Base-by-base conservation (phyloP, 2,888 invertebrate genomes). In the Megastigmus dorsalis region DNA sequence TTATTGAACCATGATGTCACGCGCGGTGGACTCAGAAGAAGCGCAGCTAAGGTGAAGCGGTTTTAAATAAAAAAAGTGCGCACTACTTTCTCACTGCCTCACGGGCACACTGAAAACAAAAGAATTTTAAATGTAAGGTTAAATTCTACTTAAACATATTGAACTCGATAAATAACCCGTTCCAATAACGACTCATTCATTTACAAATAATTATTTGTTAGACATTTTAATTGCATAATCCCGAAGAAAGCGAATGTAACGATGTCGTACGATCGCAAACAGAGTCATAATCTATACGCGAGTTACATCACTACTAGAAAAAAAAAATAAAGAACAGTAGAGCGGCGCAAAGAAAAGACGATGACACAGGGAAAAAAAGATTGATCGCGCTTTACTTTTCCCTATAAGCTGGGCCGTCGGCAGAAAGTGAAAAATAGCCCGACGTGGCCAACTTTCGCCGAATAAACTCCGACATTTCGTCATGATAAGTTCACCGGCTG, bases 81-180 rank as follows among this genome's bases (percentile, higher is more conserved):
- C n/a, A n/a, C 33, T 26, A n/a, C 20, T 20, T 59, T 54, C 62
- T 33, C 10, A 38, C 60, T 33, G n/a, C 18, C 15, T 63, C 28
- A 43, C 3, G 28, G 18, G 2, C 20, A 13, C 41, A 20, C 33
- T 45, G n/a, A 52, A 43, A 59, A 75, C 75, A 70, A 75, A 75
- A 75, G 75, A 75, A 75, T 75, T 60, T 60, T 33, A 70, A n/a
- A 75, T 70, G 26, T n/a, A 50, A 70, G 59, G 65, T 75, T 65
- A 54, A 70, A 54, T 52, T 18, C 26, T 28, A 52, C 43, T 59
- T 26, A 60, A 65, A 43, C 59, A 48, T n/a, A n/a, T 66, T 43
- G 59, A 70, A 70, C 74, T 50, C 38, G n/a, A n/a, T n/a, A 33
- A 9, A 6, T 33, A 6, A 41, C 18, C 30, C 15, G 15, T 55